Evolutionary conservation across 2,113 vertebrate genomes (phyloP).

Genomic region (Esox niger): DNA sequence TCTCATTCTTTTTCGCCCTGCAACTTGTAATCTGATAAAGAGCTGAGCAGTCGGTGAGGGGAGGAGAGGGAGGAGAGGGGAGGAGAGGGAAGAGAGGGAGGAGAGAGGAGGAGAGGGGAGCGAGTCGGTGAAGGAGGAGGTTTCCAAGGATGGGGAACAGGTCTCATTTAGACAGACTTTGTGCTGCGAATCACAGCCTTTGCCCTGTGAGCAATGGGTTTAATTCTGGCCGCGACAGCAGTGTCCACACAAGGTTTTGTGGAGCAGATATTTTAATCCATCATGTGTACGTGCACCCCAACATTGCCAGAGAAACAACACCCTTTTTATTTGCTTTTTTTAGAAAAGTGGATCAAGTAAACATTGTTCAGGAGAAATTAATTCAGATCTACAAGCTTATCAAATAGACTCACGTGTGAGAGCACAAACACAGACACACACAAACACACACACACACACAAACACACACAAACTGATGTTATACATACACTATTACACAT

Average conservation of each 20-base stretch:
- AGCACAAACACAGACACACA: background rate
- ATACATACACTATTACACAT: background rate
- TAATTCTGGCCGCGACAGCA: constrained; percentile 52
- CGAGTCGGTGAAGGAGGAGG: background rate
- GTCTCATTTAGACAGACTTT: constrained; percentile 37
- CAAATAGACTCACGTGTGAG: too few relatives aligned
- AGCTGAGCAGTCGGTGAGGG: constrained; percentile 19
- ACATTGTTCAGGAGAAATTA: constrained; percentile 3
- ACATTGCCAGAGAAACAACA: constrained; percentile 20
- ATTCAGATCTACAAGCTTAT: background rate
- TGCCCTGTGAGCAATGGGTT: constrained; percentile 61
- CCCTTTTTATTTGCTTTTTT: constrained; percentile 28
- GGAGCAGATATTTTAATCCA: constrained; percentile 61
- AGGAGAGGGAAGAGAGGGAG: background rate
- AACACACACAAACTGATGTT: background rate
- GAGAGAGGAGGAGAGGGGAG: background rate
- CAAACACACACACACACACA: constrained; percentile 3
- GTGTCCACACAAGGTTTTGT: constrained; percentile 49
- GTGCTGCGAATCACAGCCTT: constrained; percentile 33
- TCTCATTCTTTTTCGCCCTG: constrained; percentile 30
- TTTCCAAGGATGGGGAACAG: constrained; percentile 12
- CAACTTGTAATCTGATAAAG: constrained; percentile 18
- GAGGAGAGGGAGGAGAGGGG: background rate
- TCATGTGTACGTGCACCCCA: constrained; percentile 42
- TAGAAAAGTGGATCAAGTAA: constrained; percentile 13